Percentiles rank a stretch among this genome's conserved stretches.
Evolutionary conservation across 2,888 invertebrate genomes (phyloP).

Genomic region (Caenorhabditis macrosperma): DNA sequence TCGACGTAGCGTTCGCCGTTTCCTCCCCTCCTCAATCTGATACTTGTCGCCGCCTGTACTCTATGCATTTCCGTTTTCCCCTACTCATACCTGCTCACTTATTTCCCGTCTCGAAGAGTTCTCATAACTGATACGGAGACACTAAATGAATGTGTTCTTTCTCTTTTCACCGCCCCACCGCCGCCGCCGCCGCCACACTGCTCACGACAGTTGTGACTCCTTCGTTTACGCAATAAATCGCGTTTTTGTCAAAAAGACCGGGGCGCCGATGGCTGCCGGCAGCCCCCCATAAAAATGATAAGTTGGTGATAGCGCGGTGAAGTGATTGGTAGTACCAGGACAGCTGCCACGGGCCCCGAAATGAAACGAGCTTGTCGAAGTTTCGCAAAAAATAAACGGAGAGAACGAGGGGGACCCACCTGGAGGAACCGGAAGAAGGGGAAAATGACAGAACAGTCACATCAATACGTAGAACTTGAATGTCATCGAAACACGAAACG

Average conservation of each 20-base stretch:
- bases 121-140: constrained; percentile 17
- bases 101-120: background rate
- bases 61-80: constrained; percentile 30
- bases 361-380: background rate
- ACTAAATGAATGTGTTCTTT: constrained; percentile 22
- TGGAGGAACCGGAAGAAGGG: too few species aligned
- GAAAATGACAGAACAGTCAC: too few species aligned
- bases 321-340: constrained; percentile 36
- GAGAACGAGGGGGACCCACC: background rate
- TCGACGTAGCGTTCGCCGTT: constrained; percentile 19
- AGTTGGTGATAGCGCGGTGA: constrained; percentile 45
- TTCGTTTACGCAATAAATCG: constrained; percentile 52
- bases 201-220: constrained; percentile 32
- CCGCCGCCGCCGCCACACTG: constrained; percentile 1
- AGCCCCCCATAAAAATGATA: constrained; percentile 47
- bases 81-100: constrained; percentile 38
- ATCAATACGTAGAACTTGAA: too few species aligned
- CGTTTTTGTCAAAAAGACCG: constrained; percentile 32
- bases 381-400: background rate
- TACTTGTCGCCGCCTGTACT: constrained; percentile 31
- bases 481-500: too few species aligned
- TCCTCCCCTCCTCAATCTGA: constrained; percentile 12
- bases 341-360: constrained; percentile 13
- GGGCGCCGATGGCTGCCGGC: background rate
- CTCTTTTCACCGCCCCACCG: background rate